Conservation (phyloP, 2,888 invertebrate species). For the Drosophila robusta region DNA sequence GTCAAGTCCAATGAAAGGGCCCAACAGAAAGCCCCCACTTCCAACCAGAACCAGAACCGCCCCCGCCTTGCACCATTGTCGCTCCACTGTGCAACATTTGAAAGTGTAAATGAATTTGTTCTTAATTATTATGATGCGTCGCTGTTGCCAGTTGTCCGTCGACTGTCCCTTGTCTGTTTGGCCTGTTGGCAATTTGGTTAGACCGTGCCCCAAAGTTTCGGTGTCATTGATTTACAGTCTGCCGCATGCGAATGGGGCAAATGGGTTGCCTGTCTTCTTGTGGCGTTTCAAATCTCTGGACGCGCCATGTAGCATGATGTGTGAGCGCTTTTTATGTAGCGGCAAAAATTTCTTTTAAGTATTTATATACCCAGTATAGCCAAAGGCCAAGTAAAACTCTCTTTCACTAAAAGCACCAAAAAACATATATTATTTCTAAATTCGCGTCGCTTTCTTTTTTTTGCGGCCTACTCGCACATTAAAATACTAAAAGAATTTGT, state of each 20-base stretch:
- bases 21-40: slow-evolving; percentile 12
- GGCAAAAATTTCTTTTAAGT: slow-evolving; percentile 47
- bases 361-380: slow-evolving; percentile 14
- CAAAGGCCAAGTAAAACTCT: slow-evolving; percentile 9
- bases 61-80: background rate
- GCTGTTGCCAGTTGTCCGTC: slow-evolving; percentile 16
- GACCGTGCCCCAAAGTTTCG: slow-evolving; percentile 50
- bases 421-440: slow-evolving; percentile 1
- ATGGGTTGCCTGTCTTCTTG: slow-evolving; percentile 22
- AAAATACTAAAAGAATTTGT: slow-evolving; percentile 1
- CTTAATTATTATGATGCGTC: slow-evolving; percentile 73
- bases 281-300: slow-evolving; percentile 21
- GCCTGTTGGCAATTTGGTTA: slow-evolving; percentile 65
- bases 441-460: slow-evolving; percentile 3
- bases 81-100: slow-evolving; percentile 43
- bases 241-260: slow-evolving; percentile 52
- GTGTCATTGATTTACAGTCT: slow-evolving; percentile 70
- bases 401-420: background rate
- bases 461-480: background rate
- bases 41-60: background rate
- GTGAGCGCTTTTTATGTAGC: slow-evolving; percentile 67
- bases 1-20: slow-evolving; percentile 72
- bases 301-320: slow-evolving; percentile 57
- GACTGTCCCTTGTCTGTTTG: slow-evolving; percentile 5
- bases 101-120: slow-evolving; percentile 82